Conservation (phyloP, 2,797 vertebrate genomes). For the Melanotaenia parkinsoni region DNA sequence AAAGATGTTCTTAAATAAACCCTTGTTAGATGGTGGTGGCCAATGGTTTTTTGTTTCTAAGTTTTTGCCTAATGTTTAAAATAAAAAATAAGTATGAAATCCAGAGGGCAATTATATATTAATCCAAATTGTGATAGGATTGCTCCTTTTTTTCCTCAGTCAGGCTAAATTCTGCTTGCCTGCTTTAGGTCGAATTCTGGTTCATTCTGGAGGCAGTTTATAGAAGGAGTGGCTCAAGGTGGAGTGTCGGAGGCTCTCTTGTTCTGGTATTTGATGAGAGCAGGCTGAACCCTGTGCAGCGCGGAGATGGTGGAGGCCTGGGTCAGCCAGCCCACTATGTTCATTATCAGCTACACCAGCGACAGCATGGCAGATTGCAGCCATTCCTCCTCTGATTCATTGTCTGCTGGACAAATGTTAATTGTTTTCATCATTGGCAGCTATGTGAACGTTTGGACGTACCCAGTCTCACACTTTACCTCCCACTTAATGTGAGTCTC, state of each 20-base stretch:
- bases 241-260: slow-evolving; percentile 39
- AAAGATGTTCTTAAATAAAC: slow-evolving; percentile 44
- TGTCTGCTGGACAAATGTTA: slow-evolving; percentile 92
- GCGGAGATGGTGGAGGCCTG: slow-evolving; percentile 73
- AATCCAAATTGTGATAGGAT: neutral
- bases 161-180: neutral
- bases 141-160: neutral
- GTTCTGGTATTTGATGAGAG: slow-evolving; percentile 83
- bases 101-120: neutral
- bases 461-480: slow-evolving; percentile 83
- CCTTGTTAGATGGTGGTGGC: slow-evolving; percentile 51
- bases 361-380: slow-evolving; percentile 88
- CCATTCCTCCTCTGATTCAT: slow-evolving; percentile 93
- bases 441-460: slow-evolving; percentile 64
- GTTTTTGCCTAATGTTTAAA: slow-evolving; percentile 35
- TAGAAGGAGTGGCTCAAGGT: slow-evolving; percentile 57
- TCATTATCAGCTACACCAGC: slow-evolving; percentile 85
- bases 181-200: slow-evolving; percentile 1
- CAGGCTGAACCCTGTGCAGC: slow-evolving; percentile 84
- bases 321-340: slow-evolving; percentile 82
- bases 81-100: slow-evolving; percentile 32
- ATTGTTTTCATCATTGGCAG: slow-evolving; percentile 90
- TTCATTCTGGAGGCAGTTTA: slow-evolving; percentile 42
- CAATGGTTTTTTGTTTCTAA: slow-evolving; percentile 36
- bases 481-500: slow-evolving; percentile 79